Evolutionary conservation across 2,888 invertebrate genomes (phyloP), one percentile per base, ranked within the genome.

Genomic region (Aradus depressus): DNA sequence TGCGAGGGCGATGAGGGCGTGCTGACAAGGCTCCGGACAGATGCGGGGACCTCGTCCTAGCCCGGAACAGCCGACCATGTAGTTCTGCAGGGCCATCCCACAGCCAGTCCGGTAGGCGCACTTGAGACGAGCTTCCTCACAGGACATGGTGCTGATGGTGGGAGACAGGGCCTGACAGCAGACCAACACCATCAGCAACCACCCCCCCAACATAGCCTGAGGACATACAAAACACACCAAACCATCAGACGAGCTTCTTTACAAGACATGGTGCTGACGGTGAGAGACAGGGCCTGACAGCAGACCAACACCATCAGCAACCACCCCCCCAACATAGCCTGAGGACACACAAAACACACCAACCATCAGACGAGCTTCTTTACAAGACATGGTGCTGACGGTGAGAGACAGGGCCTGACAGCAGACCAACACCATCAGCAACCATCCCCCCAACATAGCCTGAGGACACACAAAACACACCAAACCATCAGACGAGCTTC

Each of bases 81-180:
- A 88, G 68, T 81, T 81, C 66, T 79, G 79, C 51, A 87, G 74
- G 10, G 86, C 86, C 63, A 75, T 74, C 32, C 83, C 82, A 66
- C 88, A 88, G 57, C 86, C 86, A 25, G 74, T 75, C 58, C 85
- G 75, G 65, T 78, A 81, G 10, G 81, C 79, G 69, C 88, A 88
- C 62, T 78, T 79, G 59, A 80, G 68, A 54, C 80, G 75, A 23
- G 84, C 84, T 60, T 79, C 76, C 60, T 77, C 76, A 67, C 84
- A 84, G 39, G 67, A 49, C n/a, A 54, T 51, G 2, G n/a, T n/a
- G n/a, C n/a, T n/a, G n/a, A n/a, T n/a, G n/a, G n/a, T n/a, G n/a
- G n/a, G n/a, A n/a, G n/a, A n/a, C n/a, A n/a, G n/a, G n/a, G 64
- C 64, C 68, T 70, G 52, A 62, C 63, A 59, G 65, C 66, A 47